phyloP scores from a whole-genome alignment of 2,113 vertebrate genomes.

The Coturnix japonica region DNA sequence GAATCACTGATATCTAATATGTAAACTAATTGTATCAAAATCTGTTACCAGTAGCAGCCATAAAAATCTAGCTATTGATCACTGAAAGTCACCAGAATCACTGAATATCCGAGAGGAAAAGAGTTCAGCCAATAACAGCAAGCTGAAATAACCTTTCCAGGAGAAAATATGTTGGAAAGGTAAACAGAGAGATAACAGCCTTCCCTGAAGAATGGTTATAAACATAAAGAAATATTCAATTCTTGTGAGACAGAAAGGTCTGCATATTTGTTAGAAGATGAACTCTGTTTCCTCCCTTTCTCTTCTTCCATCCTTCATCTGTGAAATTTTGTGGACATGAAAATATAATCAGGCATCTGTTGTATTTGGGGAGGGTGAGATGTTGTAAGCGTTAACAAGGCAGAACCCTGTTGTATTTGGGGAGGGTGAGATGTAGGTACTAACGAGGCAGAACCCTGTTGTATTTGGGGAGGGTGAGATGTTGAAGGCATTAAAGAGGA shows the following conservation, averaged over 20 bases:
- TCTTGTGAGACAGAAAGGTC: background rate
- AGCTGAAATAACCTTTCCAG: slow-evolving; percentile 29
- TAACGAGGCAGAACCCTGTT: too few species aligned
- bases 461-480: too few species aligned
- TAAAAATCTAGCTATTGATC: background rate
- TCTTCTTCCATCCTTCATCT: background rate
- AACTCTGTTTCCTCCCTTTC: background rate
- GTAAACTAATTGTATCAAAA: background rate
- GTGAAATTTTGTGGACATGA: background rate
- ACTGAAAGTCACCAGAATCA: background rate
- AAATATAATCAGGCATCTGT: background rate
- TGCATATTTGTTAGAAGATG: background rate
- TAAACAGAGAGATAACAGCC: background rate
- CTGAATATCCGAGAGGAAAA: background rate
- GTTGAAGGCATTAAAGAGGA: too few species aligned
- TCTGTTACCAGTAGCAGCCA: background rate
- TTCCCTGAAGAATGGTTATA: background rate
- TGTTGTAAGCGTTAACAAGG: too few species aligned
- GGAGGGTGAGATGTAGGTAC: too few species aligned
- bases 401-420: too few species aligned
- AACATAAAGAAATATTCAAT: background rate
- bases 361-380: too few species aligned
- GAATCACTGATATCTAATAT: background rate
- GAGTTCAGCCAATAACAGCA: background rate
- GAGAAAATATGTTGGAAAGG: background rate